Base-by-base conservation (phyloP, 2,888 invertebrate genomes). In the Siphlonurus alternatus region DNA sequence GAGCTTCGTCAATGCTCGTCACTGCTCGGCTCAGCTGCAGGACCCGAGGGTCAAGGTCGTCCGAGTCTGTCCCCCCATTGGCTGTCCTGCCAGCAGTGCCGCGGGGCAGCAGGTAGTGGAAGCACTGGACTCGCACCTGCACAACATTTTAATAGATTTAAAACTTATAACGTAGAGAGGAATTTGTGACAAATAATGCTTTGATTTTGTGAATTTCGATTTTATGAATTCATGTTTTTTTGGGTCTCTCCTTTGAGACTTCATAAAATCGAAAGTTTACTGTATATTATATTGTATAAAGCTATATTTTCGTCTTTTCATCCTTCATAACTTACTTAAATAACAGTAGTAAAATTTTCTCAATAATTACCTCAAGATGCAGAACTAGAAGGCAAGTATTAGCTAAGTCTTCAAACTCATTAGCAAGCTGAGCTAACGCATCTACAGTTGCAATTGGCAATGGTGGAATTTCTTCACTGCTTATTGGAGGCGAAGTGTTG, bases 361-460 rank as follows among this genome's bases (percentile, higher is more conserved):
- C n/a, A n/a, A n/a, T n/a, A 23, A 70, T 71, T 70, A 92, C 90
- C 81, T 98, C 97, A 69, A 97, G 80, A 79, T 97, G 96, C 63
- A 97, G 78, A 66, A 97, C 86, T 56, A 98, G 78, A 66, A 97
- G 80, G 72, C 95, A 95, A 63, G 90, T 93, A 72, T 94, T 90
- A 0, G 93, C 87, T 64, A 95, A 81, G 71, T 93, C 92, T 73
- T 93, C 88, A 73, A 93, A 93, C 68, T 89, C 89, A 69, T 84
- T 78, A 0, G 89, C 88, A 63, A 90, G 81, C 67, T 85, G 81
- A 7, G 82, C 80, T 61, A 89, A 75, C 61, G 87, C 86, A 68
- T 83, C 83, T 18, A 84, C 76, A 1, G 81, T 79, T 18, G 81
- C 77, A 67, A 81, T 80, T 23, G 83, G 82, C 64, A 85, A 76